Conservation (phyloP, 1,140 invertebrate genomes). For the Drosophila pandora region DNA sequence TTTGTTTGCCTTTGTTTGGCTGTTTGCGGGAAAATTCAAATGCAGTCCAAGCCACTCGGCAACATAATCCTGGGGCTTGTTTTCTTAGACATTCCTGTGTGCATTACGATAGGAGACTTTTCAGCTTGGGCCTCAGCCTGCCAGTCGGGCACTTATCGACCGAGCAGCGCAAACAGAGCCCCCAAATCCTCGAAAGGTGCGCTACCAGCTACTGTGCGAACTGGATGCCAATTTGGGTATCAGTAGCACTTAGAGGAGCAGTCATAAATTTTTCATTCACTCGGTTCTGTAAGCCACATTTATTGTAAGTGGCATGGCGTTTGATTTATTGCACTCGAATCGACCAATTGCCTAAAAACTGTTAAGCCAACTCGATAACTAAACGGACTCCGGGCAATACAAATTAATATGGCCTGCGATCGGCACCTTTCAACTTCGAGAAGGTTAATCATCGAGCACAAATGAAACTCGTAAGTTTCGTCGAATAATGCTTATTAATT, state of each 20-base stretch:
- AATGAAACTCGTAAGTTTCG: conserved; percentile 18
- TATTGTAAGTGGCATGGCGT: conserved; percentile 25
- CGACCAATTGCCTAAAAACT: conserved; percentile 44
- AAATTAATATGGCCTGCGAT: conserved; percentile 29
- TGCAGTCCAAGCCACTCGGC: conserved; percentile 64
- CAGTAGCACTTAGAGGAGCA: conserved; percentile 46
- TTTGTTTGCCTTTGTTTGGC: conserved; percentile 59
- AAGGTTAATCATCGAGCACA: conserved; percentile 35
- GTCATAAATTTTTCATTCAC: conserved; percentile 79
- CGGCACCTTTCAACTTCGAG: conserved; percentile 56
- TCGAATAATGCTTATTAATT: conserved; percentile 65
- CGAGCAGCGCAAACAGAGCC: conserved; percentile 18
- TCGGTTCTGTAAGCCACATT: conserved; percentile 32
- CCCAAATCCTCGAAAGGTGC: conserved; percentile 47
- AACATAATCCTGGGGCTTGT: conserved; percentile 74
- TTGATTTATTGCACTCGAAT: conserved; percentile 67
- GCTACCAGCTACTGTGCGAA: conserved; percentile 59
- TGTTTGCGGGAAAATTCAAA: conserved; percentile 72
- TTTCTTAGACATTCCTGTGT: conserved; percentile 67
- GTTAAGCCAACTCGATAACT: conserved; percentile 51
- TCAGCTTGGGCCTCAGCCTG: conserved; percentile 31
- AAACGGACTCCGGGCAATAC: conserved; percentile 25
- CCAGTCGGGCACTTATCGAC: conserved; percentile 35
- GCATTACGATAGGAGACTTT: conserved; percentile 62
- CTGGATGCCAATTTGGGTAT: conserved; percentile 58